Conservation (phyloP, 1,140 invertebrate species). For the Magallana angulata region DNA sequence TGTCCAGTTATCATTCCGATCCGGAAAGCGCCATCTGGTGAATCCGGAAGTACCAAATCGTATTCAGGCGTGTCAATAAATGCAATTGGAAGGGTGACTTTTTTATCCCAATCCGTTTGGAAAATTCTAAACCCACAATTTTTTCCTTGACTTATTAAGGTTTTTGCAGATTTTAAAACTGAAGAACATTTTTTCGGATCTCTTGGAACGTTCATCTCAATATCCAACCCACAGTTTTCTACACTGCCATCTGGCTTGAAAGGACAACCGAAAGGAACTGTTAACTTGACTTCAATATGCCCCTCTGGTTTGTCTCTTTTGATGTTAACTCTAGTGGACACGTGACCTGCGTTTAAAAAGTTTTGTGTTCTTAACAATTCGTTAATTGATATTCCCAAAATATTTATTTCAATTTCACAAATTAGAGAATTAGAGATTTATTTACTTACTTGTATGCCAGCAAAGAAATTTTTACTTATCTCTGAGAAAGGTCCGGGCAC, state of each 20-base stretch:
- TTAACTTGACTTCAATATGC: neutral
- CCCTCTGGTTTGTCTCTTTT: neutral
- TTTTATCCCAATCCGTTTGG: neutral
- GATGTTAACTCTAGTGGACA: neutral
- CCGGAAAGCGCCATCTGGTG: neutral
- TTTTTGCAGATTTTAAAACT: neutral
- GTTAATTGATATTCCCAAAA: too few species aligned
- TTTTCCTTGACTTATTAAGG: neutral
- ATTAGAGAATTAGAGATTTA: too few species aligned
- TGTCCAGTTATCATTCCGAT: neutral
- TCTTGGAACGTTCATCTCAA: conserved; percentile 26
- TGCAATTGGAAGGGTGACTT: neutral
- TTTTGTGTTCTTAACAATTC: neutral
- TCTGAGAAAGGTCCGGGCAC: neutral
- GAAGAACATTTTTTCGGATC: neutral
- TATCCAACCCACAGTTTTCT: neutral
- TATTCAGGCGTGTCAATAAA: conserved; percentile 12
- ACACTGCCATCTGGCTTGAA: neutral
- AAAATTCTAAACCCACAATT: conserved; percentile 4
- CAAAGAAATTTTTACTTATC: conserved; percentile 1
- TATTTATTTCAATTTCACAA: too few species aligned
- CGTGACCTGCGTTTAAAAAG: neutral
- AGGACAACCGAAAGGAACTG: conserved; percentile 9
- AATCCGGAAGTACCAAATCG: neutral
- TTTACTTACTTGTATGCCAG: conserved; percentile 4